Evolutionary conservation across 2,888 invertebrate genomes (phyloP), one percentile per base, ranked within the genome.

Genomic region (Stegana nigrithorax): DNA sequence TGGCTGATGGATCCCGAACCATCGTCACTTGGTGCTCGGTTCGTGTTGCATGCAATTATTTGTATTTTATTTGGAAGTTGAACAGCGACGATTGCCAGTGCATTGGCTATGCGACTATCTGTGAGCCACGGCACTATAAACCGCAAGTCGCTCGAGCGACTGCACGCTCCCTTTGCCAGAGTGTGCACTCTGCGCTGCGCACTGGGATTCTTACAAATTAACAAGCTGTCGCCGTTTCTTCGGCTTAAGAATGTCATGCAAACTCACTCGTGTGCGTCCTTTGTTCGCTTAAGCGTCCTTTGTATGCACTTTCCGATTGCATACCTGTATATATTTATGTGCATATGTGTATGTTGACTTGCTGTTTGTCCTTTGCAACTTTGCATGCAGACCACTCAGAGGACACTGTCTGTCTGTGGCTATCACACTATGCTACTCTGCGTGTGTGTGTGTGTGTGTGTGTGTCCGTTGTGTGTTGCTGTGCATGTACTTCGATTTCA

Each of bases 191-290:
- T n/a, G n/a, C 6, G 2, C n/a, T 39, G 10, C 12, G 17, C 39
- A 14, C 14, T 39, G 12, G 39, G 39, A 39, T 39, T 39, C 84
- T 81, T 74, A 81, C 84, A 82, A 84, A 83, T 82, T 83, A 83
- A 75, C 84, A 81, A 71, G 70, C 82, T 79, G 80, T 78, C 83
- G 73, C 74, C 68, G 50, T 59, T 61, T 50, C 61, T 55, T 65
- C 59, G 73, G 64, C 62, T 69, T 62, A 59, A 59, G 67, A 73
- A 77, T 76, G 80, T 77, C 75, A 80, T 80, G 75, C 75, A 75
- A 76, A 72, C 68, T 77, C 50, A 27, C 10, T 29, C 19, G 32
- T 5, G 45, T 8, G 7, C 12, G 32, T 32, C 29, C 53, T 53
- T 53, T 53, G 53, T 53, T 10, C 10, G 2, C 8, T 23, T 47